phyloP scores from a whole-genome alignment of 1,140 invertebrate genomes.

The Aphelinus atriplicis region DNA sequence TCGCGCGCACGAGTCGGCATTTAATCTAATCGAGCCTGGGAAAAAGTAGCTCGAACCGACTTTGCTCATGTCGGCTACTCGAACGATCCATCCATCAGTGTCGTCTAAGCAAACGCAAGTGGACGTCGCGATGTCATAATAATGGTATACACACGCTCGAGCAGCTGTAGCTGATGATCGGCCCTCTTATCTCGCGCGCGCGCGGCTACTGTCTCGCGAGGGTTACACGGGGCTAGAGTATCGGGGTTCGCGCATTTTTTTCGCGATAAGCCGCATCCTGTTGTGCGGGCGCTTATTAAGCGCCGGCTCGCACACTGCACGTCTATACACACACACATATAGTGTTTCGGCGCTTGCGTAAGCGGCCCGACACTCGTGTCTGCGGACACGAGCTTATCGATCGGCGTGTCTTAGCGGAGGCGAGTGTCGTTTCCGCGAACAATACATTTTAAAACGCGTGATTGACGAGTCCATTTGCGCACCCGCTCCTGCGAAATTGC shows the following conservation, averaged over 20 bases:
- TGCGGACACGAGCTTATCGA: constrained; percentile 2
- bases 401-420: constrained; percentile 3
- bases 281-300: not conserved
- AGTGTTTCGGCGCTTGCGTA: no score
- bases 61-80: no score
- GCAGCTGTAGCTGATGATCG: no score
- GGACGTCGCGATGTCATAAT: constrained; percentile 21
- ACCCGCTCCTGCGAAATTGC: no score
- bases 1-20: not conserved
- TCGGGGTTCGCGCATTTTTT: not conserved
- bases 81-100: not conserved
- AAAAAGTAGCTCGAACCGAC: not conserved
- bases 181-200: no score
- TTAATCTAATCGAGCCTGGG: no score
- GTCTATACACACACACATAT: no score
- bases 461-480: no score
- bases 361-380: not conserved
- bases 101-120: not conserved
- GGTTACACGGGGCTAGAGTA: no score
- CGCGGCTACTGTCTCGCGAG: no score
- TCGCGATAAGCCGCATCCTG: constrained; percentile 15
- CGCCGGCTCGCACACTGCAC: not conserved
- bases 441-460: no score
- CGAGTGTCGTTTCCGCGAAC: constrained; percentile 19
- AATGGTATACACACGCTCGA: no score